Evolutionary conservation across 2,888 invertebrate species (phyloP).

Genomic region (Agonopterix heracliana): DNA sequence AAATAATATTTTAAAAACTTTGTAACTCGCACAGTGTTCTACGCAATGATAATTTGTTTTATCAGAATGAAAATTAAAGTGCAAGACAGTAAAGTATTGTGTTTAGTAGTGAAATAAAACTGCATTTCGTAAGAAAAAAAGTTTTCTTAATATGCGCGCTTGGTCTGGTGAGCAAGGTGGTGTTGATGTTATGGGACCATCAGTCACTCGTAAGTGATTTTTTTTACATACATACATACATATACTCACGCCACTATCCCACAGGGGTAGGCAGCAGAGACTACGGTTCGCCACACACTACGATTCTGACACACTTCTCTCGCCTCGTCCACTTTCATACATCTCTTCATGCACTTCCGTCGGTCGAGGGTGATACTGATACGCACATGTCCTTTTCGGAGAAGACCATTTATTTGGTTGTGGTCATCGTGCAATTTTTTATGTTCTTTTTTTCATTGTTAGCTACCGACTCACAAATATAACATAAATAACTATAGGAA

Average conservation of each 20-base stretch:
- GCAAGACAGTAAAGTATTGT: background rate
- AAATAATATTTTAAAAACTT: background rate
- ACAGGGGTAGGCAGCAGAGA: too few species aligned
- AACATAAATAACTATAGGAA: background rate
- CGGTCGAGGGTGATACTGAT: too few species aligned
- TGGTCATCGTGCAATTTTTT: background rate
- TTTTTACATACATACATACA: background rate
- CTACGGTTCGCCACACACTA: too few species aligned
- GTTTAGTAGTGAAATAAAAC: background rate
- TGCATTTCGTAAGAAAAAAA: background rate
- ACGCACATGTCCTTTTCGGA: too few species aligned
- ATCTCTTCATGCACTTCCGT: too few species aligned
- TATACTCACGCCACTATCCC: background rate
- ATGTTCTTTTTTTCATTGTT: background rate
- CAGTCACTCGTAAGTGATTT: conserved; percentile 50
- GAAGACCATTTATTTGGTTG: too few species aligned
- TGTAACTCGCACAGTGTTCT: background rate
- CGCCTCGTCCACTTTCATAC: too few species aligned
- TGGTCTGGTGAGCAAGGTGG: conserved; percentile 47
- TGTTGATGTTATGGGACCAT: conserved; percentile 55
- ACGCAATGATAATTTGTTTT: background rate
- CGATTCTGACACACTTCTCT: too few species aligned
- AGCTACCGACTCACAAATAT: background rate
- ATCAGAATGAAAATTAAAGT: background rate
- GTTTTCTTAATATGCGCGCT: conserved; percentile 40